Evolutionary conservation across 1,140 invertebrate genomes (phyloP), one percentile per base, ranked within the genome.

Genomic region (Eriocheir sinensis): DNA sequence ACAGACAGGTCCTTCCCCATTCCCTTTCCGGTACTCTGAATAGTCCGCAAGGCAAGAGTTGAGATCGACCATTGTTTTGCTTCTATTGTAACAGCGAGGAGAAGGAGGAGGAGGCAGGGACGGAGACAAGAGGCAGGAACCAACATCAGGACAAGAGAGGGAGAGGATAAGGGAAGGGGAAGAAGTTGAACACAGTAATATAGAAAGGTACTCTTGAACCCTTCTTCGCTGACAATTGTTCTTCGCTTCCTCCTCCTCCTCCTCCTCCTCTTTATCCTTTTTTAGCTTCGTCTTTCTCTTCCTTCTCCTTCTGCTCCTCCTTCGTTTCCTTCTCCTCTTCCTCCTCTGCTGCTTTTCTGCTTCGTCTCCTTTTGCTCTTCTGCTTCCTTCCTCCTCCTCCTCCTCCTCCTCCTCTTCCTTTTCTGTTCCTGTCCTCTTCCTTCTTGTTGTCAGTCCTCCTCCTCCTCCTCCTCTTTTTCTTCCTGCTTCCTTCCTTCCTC

Each of bases 21-120:
- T 72, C 60, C 60, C n/a, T n/a, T n/a, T n/a, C 12, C 12, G 27
- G 21, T n/a, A 17, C 3, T 72, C 21, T n/a, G 60, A n/a, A 53
- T 53, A 53, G 48, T 72, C 60, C 60, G 27, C 21, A 72, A n/a
- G 27, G 60, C 4, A 0, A 48, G 44, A 48, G 44, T 72, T 72
- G 60, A 72, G 60, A 72, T 53, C 12, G 60, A 72, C 60, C 60
- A 72, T 72, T 72, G 60, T 72, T 72, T 72, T 72, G 60, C n/a
- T n/a, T 21, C 60, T n/a, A n/a, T 72, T 72, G 60, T 72, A 4
- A 72, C 1, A n/a, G 60, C 60, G 1, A n/a, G 60, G 60, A 72
- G 3, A 21, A n/a, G 27, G 60, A n/a, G 21, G 27, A 72, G n/a
- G 60, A 8, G 44, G 4, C 44, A 48, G 4, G 60, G 60, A 12